Conservation (phyloP, 2,113 vertebrate species). For the Dermatemys mawii region DNA sequence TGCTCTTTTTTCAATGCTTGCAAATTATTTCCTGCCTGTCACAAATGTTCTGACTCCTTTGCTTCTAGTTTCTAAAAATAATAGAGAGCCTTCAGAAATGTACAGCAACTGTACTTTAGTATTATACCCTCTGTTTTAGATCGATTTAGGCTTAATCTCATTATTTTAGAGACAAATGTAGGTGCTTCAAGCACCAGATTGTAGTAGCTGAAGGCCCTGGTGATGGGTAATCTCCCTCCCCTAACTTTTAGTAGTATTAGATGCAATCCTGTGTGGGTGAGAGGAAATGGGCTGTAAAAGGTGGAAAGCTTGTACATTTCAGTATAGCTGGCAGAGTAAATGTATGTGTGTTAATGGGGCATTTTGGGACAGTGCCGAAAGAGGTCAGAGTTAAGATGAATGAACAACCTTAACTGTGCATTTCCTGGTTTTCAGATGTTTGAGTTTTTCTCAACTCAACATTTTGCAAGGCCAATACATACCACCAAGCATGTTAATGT, state of each 20-base stretch:
- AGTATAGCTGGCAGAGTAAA: neutral
- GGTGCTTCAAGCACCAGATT: neutral
- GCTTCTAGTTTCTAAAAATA: neutral
- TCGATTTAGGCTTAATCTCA: neutral
- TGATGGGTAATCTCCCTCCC: neutral
- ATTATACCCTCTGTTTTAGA: neutral
- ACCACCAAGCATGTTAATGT: neutral
- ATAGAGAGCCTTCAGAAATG: neutral
- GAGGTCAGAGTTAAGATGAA: neutral
- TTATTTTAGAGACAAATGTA: neutral
- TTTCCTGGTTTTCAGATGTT: neutral
- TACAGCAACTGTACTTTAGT: neutral
- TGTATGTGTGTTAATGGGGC: neutral
- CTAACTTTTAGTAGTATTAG: neutral
- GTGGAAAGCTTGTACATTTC: neutral
- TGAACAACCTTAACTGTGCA: neutral
- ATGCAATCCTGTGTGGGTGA: neutral
- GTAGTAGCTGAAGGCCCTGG: neutral
- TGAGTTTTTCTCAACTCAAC: neutral
- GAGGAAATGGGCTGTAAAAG: neutral
- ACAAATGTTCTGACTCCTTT: neutral
- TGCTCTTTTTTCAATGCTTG: neutral
- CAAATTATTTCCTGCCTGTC: neutral
- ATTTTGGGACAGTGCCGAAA: neutral
- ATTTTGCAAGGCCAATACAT: neutral